Percentiles rank a stretch among this genome's conserved stretches.
phyloP scores from a whole-genome alignment of 2,113 vertebrate genomes.

The Neoarius graeffei region DNA sequence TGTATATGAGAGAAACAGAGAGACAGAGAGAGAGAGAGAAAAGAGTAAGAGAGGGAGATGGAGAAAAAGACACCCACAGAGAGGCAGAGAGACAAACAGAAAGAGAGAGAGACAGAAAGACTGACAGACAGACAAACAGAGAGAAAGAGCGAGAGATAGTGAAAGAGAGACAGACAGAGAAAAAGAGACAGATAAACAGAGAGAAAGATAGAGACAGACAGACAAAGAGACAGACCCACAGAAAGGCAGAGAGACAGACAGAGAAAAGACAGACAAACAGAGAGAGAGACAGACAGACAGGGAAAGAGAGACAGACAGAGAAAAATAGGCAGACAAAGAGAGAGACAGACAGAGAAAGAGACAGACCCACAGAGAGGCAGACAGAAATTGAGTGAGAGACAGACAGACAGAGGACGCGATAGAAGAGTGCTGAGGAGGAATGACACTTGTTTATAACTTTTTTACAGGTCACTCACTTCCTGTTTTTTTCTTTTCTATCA shows the following conservation, averaged over 20 bases:
- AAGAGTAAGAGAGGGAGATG: neutral
- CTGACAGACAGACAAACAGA: neutral
- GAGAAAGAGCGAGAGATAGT: neutral
- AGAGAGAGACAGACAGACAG: neutral
- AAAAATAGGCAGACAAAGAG: neutral
- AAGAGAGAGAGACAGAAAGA: neutral
- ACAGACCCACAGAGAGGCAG: neutral
- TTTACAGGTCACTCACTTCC: neutral
- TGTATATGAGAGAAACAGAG: neutral
- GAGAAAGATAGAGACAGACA: too few relatives aligned
- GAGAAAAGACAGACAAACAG: neutral
- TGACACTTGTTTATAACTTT: neutral
- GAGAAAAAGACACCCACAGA: neutral
- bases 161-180: neutral
- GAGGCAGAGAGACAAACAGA: neutral
- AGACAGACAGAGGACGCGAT: neutral
- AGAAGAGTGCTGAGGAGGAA: neutral
- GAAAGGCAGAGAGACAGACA: neutral
- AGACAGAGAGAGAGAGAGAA: neutral
- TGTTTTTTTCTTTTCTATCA: neutral
- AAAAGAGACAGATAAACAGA: neutral
- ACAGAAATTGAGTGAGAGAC: neutral
- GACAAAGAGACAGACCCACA: neutral
- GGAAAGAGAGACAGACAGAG: neutral
- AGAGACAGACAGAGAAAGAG: neutral